These are phyloP conservation scores for Cichladusa arquata DNA, from an alignment of 2,113 vertebrate genomes.

Conservation along the genomic window DNA sequence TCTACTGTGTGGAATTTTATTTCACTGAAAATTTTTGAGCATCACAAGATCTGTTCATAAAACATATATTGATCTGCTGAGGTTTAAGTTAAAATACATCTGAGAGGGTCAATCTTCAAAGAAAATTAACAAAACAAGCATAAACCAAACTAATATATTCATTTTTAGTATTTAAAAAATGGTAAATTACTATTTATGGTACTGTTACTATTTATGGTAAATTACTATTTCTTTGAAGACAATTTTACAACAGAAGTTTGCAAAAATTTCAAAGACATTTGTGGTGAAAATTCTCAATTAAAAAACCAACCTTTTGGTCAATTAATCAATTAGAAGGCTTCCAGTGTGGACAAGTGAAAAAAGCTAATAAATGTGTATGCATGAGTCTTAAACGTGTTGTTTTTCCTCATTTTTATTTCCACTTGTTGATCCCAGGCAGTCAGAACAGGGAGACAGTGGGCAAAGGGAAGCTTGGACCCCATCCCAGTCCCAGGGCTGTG, in stretches of 20 bases:
- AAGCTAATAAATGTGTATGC: too few species aligned
- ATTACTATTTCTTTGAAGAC: not conserved
- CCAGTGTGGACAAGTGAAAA: not conserved
- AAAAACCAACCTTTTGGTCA: not conserved
- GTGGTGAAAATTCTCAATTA: not conserved
- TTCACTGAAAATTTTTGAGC: not conserved
- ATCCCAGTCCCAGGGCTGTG: not conserved
- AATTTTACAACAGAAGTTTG: not conserved
- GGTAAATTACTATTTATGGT: not conserved
- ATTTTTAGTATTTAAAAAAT: not conserved
- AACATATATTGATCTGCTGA: not conserved
- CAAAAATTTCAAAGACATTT: not conserved
- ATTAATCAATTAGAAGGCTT: not conserved
- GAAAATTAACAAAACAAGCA: too few species aligned
- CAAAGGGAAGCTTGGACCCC: not conserved
- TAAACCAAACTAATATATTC: not conserved
- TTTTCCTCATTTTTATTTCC: not conserved
- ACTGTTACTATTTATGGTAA: not conserved
- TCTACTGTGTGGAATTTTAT: not conserved
- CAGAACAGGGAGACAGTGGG: fast-evolving
- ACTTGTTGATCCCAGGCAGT: not conserved
- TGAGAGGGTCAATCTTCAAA: not conserved
- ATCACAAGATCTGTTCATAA: not conserved
- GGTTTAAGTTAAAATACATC: not conserved
- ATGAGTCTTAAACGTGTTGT: not conserved